Base-by-base conservation (phyloP, 1,140 invertebrate genomes). In the Tribolium castaneum region DNA sequence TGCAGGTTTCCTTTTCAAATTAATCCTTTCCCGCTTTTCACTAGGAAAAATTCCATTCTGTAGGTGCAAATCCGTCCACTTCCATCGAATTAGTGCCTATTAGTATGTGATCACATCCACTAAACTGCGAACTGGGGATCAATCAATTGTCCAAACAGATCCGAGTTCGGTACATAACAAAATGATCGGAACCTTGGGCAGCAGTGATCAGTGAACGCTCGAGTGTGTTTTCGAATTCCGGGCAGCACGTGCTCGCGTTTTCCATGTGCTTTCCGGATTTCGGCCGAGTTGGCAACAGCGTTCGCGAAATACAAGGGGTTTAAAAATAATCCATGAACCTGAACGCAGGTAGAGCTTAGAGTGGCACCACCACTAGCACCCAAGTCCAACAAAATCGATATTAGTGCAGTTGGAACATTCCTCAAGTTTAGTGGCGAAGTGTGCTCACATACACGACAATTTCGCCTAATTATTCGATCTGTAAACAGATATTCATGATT, bases 401-500 rank as follows among this genome's bases (percentile, higher is more conserved):
- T 35, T 35, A 25, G 6, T 25, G 25, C 35, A 51, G 72, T 75
- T 75, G 50, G 30, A 75, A 75, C 72, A 56, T 75, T 52, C 50
- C 12, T 56, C 71, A 50, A 74, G 51, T 51, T 30, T 50, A 74
- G 51, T 25, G 16, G 71, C 45, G 14, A 72, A 50, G 72, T 13
- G 52, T 56, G 72, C 12, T 56, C 51, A 51, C 34, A 74, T 74
- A 51, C 9, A 62, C 56, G 35, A 66, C 59, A 66, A 66, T 66
- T 66, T 66, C 59, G 34, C 45, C 59, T 66, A 66, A 66, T 66
- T 66, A 35, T 35, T 66, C 22, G 59, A 66, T 66, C 59, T 35
- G 59, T 66, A 66, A 66, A 35, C 59, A 35, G 59, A 35, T 59
- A 59, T 66, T 66, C 59, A 66, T 66, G 59, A 66, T 66, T 66